Conservation (phyloP, 1,140 invertebrate genomes). For the Papilio machaon region DNA sequence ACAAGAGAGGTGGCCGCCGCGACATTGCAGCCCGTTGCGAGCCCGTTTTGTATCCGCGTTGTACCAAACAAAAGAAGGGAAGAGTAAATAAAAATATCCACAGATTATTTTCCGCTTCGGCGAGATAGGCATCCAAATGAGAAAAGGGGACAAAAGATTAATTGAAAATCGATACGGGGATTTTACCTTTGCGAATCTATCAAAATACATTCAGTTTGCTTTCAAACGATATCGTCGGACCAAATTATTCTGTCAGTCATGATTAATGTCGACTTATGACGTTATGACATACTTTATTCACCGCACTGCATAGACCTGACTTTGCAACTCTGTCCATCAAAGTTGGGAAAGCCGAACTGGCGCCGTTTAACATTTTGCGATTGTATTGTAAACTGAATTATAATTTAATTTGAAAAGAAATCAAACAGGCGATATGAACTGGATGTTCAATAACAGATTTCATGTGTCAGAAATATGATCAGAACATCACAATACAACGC, state of each 20-base stretch:
- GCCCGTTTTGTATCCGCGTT: background rate
- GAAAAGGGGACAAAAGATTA: constrained; percentile 74
- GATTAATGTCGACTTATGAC: constrained; percentile 67
- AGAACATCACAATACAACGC: background rate
- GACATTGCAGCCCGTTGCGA: background rate
- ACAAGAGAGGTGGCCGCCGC: background rate
- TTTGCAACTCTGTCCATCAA: constrained; percentile 48
- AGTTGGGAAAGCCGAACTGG: constrained; percentile 27
- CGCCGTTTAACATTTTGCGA: constrained; percentile 7
- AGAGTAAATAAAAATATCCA: constrained; percentile 60
- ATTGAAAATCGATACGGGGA: constrained; percentile 76
- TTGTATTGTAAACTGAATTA: constrained; percentile 21
- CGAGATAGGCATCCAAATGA: constrained; percentile 64
- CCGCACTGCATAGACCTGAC: constrained; percentile 50
- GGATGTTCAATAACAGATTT: background rate
- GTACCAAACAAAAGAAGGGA: constrained; percentile 54
- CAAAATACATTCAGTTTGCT: constrained; percentile 67
- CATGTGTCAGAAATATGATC: background rate
- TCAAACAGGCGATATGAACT: background rate
- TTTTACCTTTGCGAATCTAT: constrained; percentile 73
- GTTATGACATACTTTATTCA: constrained; percentile 51
- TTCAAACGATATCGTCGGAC: constrained; percentile 58
- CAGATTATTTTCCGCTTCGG: constrained; percentile 48
- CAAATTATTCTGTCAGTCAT: constrained; percentile 63
- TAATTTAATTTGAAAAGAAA: background rate